Evolutionary conservation across 2,888 invertebrate genomes (phyloP), one percentile per base, ranked within the genome.

Genomic region (Gymnocheta viridis): DNA sequence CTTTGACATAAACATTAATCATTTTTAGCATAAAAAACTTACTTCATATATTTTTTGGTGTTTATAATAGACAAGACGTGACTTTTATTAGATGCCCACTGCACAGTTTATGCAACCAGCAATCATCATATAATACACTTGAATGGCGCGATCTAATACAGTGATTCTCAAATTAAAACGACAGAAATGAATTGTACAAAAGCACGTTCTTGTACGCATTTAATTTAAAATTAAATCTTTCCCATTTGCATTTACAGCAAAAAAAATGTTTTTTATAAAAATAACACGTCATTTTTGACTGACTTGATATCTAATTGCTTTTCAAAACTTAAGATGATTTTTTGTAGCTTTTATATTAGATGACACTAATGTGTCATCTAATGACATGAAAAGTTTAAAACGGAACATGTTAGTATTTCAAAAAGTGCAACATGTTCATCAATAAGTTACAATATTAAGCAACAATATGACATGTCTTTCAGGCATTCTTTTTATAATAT

Each of bases 1-100:
- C 82, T 85, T 70, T 60, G 76, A 72, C 72, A 62, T 44, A 29
- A 80, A 54, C 62, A 79, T 85, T 82, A 82, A 85, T 82, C 66
- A 74, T 82, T 80, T 83, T 76, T 60, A 80, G 60, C 66, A 70
- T 58, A 73, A 73, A 66, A 56, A 47, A 22, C 51, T 70, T 41
- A 29, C 60, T 27, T 35, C 17, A n/a, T 47, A 41, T 56, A 17
- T n/a, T 54, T 70, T 62, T 56, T 56, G 54, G 24, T 62, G 35
- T 54, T 27, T n/a, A 10, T 24, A 69, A 69, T 62, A 70, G 70
- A 58, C 73, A 67, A 62, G 72, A 81, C 77, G 77, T 74, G 82
- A 77, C 74, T 78, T 82, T 85, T 79, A 56, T 76, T 69, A 70
- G 74, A 58, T 70, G 54, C 51, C 73, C 70, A 70, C 47, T 74